phyloP scores from a whole-genome alignment of 2,888 invertebrate species.

The Tridacna crocea region DNA sequence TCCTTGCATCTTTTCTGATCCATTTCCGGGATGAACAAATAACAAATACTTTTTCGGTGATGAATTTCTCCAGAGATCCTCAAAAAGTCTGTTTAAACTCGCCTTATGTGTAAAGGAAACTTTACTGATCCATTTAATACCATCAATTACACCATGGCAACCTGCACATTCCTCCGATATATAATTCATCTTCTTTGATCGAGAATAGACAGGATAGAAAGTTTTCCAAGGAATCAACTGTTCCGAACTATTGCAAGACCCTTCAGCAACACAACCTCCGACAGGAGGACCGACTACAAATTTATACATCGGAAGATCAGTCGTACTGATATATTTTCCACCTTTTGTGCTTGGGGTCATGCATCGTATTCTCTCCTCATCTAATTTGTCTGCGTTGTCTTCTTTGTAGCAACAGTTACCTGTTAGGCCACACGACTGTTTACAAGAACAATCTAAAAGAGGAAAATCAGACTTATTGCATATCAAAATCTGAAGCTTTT shows the following conservation, averaged over 20 bases:
- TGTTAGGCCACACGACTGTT: background rate
- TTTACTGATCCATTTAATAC: background rate
- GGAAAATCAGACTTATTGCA: background rate
- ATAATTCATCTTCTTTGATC: background rate
- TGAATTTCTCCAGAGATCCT: background rate
- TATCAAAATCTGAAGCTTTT: no score
- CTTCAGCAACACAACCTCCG: background rate
- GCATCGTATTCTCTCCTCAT: background rate
- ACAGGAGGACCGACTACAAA: background rate
- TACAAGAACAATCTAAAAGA: constrained; percentile 2
- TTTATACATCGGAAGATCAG: background rate
- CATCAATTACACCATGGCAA: constrained; percentile 6
- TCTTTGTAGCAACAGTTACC: constrained; percentile 3
- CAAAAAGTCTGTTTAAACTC: background rate
- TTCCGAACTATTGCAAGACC: background rate
- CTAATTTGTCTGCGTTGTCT: background rate
- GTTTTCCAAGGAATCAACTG: background rate
- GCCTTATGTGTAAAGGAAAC: background rate
- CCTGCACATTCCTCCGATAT: constrained; percentile 9
- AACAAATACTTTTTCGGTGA: background rate
- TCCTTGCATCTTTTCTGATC: background rate
- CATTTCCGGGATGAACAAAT: background rate
- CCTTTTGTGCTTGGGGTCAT: background rate
- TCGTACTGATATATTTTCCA: background rate
- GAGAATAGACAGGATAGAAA: background rate